These are phyloP conservation scores for Rugalucina vietnamica DNA, from an alignment of 2,888 invertebrate species.

Conservation along the genomic window DNA sequence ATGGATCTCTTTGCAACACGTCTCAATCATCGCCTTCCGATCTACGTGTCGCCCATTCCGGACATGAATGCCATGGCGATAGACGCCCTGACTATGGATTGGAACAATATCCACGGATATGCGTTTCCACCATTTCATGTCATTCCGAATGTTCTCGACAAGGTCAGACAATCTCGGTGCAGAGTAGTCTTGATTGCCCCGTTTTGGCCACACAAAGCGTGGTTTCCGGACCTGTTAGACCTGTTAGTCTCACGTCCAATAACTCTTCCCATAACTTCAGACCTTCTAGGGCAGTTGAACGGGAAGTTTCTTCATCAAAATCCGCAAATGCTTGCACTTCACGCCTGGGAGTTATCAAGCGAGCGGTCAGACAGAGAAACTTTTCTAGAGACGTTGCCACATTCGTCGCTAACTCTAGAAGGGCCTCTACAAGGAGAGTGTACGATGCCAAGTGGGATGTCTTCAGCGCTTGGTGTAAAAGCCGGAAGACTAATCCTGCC, in stretches of 20 bases:
- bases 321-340: not conserved
- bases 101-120: not conserved
- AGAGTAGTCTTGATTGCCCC: not conserved
- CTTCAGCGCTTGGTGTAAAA: not conserved
- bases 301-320: not conserved
- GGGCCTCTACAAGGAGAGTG: not conserved
- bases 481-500: not conserved
- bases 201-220: not conserved
- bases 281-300: not conserved
- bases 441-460: not conserved
- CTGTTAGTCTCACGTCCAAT: not conserved
- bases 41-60: not conserved
- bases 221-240: not conserved
- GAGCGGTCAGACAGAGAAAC: not conserved
- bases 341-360: not conserved
- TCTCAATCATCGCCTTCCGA: not conserved
- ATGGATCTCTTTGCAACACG: slow-evolving; percentile 4
- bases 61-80: not conserved
- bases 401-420: not conserved
- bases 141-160: not conserved
- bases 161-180: not conserved
- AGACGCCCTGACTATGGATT: not conserved
- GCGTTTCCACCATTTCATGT: slow-evolving; percentile 9
- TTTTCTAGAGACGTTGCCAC: not conserved
- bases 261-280: not conserved